Percentiles rank a stretch among this genome's conserved stretches.
Evolutionary conservation across 2,113 vertebrate species (phyloP).

Genomic region (Cranoglanis bouderius): DNA sequence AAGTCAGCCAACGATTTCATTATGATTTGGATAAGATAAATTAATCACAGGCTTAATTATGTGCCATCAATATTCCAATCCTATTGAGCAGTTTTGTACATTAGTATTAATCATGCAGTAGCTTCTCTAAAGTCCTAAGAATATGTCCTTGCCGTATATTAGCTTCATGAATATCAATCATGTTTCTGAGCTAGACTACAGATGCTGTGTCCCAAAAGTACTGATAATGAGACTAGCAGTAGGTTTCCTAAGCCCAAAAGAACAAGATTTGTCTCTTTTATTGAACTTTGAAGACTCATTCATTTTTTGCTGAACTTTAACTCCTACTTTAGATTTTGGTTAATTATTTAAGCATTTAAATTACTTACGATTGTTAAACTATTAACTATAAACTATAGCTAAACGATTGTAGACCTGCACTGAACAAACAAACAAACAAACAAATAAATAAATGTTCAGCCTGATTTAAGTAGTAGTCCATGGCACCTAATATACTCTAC

Average conservation of each 20-base stretch:
- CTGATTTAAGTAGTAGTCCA: neutral
- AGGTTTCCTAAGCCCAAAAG: neutral
- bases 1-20: conserved; percentile 39
- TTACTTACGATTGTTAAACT: no score
- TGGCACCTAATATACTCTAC: neutral
- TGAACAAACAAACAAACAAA: neutral
- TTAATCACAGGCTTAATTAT: conserved; percentile 45
- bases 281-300: neutral
- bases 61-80: conserved; percentile 48
- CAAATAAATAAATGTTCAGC: neutral
- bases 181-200: conserved; percentile 21
- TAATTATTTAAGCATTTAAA: neutral
- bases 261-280: neutral
- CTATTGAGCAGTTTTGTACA: conserved; percentile 43
- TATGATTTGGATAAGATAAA: conserved; percentile 41
- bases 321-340: neutral
- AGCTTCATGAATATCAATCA: conserved; percentile 46
- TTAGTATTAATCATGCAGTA: conserved; percentile 51
- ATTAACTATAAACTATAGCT: no score
- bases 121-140: conserved; percentile 42
- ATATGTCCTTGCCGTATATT: conserved; percentile 49
- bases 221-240: conserved; percentile 29
- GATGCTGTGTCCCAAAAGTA: conserved; percentile 37
- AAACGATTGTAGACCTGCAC: neutral
- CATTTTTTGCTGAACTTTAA: neutral